Evolutionary conservation across 2,797 vertebrate species (phyloP).

Genomic region (Tangara arthus): DNA sequence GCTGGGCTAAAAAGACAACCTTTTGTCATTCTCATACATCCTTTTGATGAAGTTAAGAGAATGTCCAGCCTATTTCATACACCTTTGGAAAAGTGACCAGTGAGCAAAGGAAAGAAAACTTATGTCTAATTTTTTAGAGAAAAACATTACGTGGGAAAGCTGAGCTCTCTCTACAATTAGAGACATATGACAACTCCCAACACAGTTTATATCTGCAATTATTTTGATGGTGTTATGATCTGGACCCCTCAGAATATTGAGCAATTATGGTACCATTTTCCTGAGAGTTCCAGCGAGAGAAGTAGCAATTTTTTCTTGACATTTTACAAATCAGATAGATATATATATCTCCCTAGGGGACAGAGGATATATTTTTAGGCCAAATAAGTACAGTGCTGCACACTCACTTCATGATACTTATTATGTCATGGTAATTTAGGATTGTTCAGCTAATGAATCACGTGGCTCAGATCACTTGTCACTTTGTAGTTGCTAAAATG

Average conservation of each 20-base stretch:
- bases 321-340: neutral
- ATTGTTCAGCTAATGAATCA: constrained; percentile 17
- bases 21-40: neutral
- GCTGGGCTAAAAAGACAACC: neutral
- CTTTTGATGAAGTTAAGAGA: neutral
- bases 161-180: neutral
- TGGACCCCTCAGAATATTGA: neutral
- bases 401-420: neutral
- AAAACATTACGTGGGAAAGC: neutral
- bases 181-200: neutral
- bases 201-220: neutral
- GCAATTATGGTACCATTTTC: neutral
- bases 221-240: neutral
- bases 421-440: neutral
- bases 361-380: neutral
- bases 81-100: neutral
- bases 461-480: neutral
- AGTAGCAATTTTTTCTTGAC: neutral
- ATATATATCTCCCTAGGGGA: neutral
- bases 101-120: neutral
- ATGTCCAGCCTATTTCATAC: neutral
- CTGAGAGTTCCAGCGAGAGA: neutral
- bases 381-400: neutral
- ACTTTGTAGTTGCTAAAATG: constrained; percentile 38
- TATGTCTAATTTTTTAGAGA: neutral